Evolutionary conservation across 2,797 vertebrate genomes (phyloP).

Genomic region (Aphelocoma californica): DNA sequence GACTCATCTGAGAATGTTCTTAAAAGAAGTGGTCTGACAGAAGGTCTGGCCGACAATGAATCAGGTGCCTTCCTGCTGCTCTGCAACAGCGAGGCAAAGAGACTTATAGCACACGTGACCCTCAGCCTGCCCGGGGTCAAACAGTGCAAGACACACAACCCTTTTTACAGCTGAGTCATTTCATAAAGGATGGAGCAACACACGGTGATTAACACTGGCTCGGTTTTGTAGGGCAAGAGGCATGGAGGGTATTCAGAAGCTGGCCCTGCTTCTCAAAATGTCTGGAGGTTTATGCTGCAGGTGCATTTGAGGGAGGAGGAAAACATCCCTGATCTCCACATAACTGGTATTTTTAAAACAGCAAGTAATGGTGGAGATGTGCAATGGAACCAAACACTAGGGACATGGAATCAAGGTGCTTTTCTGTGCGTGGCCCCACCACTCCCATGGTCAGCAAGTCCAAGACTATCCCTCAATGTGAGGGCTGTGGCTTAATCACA

Average conservation of each 20-base stretch:
- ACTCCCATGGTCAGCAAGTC: rapidly evolving
- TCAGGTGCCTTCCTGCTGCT: slow-evolving; percentile 82
- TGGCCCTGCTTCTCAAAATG: neutral
- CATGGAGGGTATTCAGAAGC: rapidly evolving
- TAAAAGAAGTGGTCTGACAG: slow-evolving; percentile 96
- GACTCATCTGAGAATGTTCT: slow-evolving; percentile 98
- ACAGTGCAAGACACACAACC: neutral
- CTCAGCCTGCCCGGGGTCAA: neutral
- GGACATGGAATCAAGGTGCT: rapidly evolving
- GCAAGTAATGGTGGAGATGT: neutral
- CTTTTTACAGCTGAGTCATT: neutral
- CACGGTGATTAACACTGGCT: rapidly evolving
- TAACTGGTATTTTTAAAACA: neutral
- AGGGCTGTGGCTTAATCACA: neutral
- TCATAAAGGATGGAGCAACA: neutral
- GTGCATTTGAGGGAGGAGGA: neutral
- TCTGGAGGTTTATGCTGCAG: neutral
- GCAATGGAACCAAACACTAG: neutral
- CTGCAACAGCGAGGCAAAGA: slow-evolving; percentile 92
- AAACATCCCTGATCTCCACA: neutral
- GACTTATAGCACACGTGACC: slow-evolving; percentile 61
- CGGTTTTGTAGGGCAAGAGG: neutral
- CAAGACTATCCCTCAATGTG: rapidly evolving
- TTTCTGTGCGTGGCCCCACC: neutral
- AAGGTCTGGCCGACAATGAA: slow-evolving; percentile 84